Conservation (phyloP, 1,140 invertebrate species). For the Neotoxoptera formosana region DNA sequence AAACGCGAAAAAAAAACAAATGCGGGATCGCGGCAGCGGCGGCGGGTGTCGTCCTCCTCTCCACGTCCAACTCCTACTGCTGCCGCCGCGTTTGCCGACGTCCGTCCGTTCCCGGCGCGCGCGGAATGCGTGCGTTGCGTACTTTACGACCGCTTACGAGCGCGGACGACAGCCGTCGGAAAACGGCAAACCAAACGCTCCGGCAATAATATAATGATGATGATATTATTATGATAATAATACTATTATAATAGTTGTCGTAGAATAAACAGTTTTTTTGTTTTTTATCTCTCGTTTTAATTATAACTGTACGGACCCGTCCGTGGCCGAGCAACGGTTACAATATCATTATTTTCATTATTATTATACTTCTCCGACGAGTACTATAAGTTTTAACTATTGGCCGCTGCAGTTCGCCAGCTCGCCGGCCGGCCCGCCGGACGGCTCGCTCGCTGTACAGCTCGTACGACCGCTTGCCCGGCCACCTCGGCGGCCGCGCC, state of each 20-base stretch:
- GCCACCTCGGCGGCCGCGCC: conserved; percentile 22
- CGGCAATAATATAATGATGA: not conserved
- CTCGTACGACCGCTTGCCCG: not conserved
- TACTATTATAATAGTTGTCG: not conserved
- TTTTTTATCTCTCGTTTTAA: not conserved
- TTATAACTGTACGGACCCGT: not conserved
- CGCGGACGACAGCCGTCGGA: not conserved
- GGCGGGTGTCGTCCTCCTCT: not conserved
- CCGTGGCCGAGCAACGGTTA: not conserved
- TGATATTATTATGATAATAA: not conserved
- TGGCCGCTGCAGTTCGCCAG: not conserved
- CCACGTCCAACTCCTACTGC: not conserved
- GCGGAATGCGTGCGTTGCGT: conserved; percentile 29
- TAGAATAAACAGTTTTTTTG: not conserved
- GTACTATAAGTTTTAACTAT: not conserved
- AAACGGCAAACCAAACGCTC: not conserved
- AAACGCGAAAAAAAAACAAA: conserved; percentile 24
- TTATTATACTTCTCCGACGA: not conserved
- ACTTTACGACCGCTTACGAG: not conserved
- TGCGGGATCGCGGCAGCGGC: not conserved
- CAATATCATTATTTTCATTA: not conserved
- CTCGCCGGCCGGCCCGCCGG: not conserved
- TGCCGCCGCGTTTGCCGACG: not conserved
- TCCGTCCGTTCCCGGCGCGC: not conserved
- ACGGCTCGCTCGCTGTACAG: not conserved